Conservation (phyloP, 2,113 vertebrate species). For the Dendrocopos noguchii region DNA sequence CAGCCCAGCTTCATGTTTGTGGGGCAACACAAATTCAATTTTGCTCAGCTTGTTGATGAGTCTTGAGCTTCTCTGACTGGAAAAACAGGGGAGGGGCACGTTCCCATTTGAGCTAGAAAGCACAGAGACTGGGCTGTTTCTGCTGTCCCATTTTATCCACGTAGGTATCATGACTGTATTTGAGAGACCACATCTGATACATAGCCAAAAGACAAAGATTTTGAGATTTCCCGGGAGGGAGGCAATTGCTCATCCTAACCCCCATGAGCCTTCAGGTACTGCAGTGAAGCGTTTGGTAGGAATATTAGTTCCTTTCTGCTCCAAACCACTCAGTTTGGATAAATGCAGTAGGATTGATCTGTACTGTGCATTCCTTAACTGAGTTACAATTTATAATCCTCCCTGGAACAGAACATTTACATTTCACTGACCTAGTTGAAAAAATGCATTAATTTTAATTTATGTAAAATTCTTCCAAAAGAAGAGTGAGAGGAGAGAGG, state of each 20-base stretch:
- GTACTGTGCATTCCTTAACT: constrained; percentile 26
- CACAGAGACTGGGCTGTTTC: background rate
- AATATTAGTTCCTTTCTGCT: constrained; percentile 30
- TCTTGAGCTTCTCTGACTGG: background rate
- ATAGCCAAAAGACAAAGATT: background rate
- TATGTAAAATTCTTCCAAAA: constrained; percentile 62
- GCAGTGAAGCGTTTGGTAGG: background rate
- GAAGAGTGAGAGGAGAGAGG: constrained; percentile 20
- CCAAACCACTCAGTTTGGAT: constrained; percentile 40
- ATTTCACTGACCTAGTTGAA: constrained; percentile 73
- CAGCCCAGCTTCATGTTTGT: background rate
- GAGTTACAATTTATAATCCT: constrained; percentile 63
- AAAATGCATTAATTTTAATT: constrained; percentile 72
- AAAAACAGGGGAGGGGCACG: background rate
- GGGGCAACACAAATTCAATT: background rate
- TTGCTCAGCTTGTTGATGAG: background rate
- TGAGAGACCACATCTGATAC: background rate
- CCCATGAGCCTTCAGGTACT: background rate
- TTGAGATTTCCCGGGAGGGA: background rate
- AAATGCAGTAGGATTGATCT: constrained; percentile 43
- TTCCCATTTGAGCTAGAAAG: background rate
- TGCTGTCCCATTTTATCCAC: constrained; percentile 12
- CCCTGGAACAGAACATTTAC: constrained; percentile 62
- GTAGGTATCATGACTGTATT: background rate
- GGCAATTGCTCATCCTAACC: background rate